Conservation (phyloP, 2,113 vertebrate species). For the Mormyrus lacerda region DNA sequence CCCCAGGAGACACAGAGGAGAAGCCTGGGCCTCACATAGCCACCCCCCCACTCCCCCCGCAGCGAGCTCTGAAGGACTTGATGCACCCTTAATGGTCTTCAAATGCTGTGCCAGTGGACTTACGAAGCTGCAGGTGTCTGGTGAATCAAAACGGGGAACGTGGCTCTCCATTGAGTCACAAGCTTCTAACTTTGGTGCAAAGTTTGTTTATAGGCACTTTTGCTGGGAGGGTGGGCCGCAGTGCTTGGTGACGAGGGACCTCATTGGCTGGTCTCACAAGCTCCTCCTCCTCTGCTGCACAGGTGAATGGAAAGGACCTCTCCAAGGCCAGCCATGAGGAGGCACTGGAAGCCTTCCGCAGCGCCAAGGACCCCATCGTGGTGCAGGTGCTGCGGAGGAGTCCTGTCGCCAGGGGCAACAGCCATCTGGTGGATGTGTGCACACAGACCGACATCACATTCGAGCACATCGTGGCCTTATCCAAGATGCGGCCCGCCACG, state of each 20-base stretch:
- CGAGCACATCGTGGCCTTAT: constrained; percentile 90
- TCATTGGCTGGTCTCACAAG: background rate
- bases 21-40: background rate
- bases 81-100: background rate
- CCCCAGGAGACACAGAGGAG: background rate
- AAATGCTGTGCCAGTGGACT: background rate
- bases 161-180: background rate
- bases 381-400: constrained; percentile 87
- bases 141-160: background rate
- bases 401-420: constrained; percentile 65
- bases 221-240: background rate
- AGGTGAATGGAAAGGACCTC: constrained; percentile 93
- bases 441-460: constrained; percentile 98
- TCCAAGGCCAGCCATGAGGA: constrained; percentile 90
- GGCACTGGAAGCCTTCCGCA: constrained; percentile 80
- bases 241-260: background rate
- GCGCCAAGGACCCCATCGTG: constrained; percentile 87
- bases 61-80: background rate
- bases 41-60: background rate
- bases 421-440: constrained; percentile 75
- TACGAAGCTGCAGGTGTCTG: background rate
- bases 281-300: constrained; percentile 19
- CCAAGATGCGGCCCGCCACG: constrained; percentile 82
- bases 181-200: background rate
- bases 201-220: background rate